These are phyloP conservation scores for Ceyx melanurus DNA, from an alignment of 2,113 vertebrate genomes.

Conservation along the genomic window DNA sequence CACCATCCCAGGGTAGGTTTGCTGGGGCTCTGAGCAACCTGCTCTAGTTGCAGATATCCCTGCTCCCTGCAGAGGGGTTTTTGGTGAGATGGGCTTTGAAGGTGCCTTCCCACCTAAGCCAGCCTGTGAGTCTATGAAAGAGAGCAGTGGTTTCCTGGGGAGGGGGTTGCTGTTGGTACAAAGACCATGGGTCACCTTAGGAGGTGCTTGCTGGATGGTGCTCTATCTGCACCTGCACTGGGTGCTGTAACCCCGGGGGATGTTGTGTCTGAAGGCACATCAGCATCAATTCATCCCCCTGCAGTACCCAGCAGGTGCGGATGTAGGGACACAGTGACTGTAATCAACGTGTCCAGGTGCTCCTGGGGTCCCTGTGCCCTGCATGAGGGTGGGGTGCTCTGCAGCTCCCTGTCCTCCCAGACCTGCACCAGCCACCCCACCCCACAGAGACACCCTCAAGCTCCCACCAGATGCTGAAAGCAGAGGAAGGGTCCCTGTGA, in stretches of 20 bases:
- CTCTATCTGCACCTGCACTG: neutral
- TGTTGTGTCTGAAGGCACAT: too few relatives aligned
- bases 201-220: neutral
- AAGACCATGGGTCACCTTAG: too few relatives aligned
- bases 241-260: neutral
- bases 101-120: neutral
- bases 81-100: neutral
- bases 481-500: neutral
- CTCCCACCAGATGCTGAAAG: neutral
- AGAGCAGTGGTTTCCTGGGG: neutral
- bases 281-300: too few relatives aligned
- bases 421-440: neutral
- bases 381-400: neutral
- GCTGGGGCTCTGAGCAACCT: neutral
- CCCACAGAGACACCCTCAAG: neutral
- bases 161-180: neutral
- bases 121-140: neutral
- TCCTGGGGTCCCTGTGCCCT: neutral
- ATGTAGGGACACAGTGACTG: neutral
- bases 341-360: neutral
- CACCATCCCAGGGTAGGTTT: neutral
- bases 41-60: neutral
- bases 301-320: neutral
- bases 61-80: neutral
- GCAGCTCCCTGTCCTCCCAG: neutral